phyloP scores from a whole-genome alignment of 2,888 invertebrate genomes.

The Schizotus pectinicornis region DNA sequence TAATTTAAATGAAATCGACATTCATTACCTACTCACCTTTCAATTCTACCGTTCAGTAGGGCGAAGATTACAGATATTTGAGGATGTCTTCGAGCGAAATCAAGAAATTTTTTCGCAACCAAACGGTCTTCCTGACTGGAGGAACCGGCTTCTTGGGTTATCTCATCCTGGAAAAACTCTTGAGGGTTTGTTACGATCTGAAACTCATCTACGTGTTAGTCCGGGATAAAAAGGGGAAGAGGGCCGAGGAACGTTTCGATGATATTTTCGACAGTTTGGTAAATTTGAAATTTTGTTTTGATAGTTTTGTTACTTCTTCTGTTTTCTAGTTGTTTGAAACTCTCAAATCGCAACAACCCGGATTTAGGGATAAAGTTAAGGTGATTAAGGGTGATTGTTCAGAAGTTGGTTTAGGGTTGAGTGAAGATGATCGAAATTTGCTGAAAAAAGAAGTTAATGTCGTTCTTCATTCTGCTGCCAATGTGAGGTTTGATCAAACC shows the following conservation, averaged over 20 bases:
- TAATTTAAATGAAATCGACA: too few relatives aligned
- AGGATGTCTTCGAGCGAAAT: neutral
- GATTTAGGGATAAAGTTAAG: neutral
- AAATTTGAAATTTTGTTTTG: neutral
- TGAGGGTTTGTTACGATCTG: neutral
- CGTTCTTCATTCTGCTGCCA: slow-evolving; percentile 79
- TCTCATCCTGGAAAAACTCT: neutral
- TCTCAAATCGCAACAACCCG: neutral
- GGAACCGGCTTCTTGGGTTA: neutral
- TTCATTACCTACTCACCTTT: too few relatives aligned
- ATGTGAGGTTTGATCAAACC: slow-evolving; percentile 76
- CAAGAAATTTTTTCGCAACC: neutral
- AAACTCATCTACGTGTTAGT: neutral
- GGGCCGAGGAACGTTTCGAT: neutral
- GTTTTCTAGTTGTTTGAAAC: neutral
- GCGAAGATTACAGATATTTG: too few relatives aligned
- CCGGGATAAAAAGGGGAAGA: neutral
- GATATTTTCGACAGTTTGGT: neutral
- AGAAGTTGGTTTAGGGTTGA: slow-evolving; percentile 61
- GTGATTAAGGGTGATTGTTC: slow-evolving; percentile 60
- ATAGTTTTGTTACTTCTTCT: neutral
- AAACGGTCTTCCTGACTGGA: neutral
- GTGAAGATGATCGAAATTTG: slow-evolving; percentile 53
- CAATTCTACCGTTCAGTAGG: too few relatives aligned
- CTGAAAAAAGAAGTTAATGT: slow-evolving; percentile 65